Conservation (phyloP, 53 echinoderm and acorn worm species). For the Hippasteria phrygiana region DNA sequence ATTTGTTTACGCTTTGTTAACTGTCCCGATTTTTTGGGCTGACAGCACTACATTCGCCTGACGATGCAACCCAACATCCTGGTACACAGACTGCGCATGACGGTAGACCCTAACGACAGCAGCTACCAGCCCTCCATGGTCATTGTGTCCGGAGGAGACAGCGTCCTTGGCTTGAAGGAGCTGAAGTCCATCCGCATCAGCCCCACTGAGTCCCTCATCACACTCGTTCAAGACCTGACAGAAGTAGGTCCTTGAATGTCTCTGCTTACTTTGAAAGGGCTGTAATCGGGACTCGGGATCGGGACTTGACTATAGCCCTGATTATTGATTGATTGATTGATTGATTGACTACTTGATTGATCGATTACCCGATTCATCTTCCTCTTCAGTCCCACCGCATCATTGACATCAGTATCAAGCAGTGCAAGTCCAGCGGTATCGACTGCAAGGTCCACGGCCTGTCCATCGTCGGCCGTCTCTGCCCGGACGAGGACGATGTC, state of each 20-base stretch:
- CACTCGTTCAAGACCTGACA: constrained; percentile 85
- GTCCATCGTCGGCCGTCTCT: constrained; percentile 83
- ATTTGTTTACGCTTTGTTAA: no score
- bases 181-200: constrained; percentile 88
- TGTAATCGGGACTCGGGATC: no score
- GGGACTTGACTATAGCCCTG: background rate
- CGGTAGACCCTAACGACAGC: constrained; percentile 95
- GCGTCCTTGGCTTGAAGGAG: constrained; percentile 71
- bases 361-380: no score
- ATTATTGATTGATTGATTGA: constrained; percentile 8
- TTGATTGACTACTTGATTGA: background rate
- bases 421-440: constrained; percentile 98
- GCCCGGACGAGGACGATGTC: constrained; percentile 97
- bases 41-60: constrained; percentile 94
- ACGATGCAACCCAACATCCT: constrained; percentile 94
- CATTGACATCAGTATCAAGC: constrained; percentile 89
- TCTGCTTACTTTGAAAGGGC: no score
- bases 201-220: constrained; percentile 89
- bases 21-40: background rate
- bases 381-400: constrained; percentile 78
- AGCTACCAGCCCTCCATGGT: constrained; percentile 98
- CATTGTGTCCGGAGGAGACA: constrained; percentile 86
- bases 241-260: constrained; percentile 69
- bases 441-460: constrained; percentile 99
- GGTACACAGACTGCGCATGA: constrained; percentile 90